Percentiles rank a stretch among this genome's conserved stretches.
phyloP scores from a whole-genome alignment of 1,140 invertebrate genomes.

The Scaptomyza graminum region DNA sequence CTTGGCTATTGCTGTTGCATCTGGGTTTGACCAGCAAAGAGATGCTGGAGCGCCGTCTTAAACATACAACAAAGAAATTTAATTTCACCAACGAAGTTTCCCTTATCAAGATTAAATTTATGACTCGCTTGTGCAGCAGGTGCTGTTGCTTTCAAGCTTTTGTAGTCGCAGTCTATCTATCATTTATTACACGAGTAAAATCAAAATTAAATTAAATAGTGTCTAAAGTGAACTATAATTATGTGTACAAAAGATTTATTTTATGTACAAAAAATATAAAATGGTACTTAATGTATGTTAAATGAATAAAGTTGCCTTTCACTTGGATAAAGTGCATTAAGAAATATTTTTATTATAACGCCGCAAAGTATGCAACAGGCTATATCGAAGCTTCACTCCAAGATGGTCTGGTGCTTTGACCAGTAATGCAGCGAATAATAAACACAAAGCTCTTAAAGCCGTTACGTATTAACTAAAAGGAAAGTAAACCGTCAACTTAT shows the following conservation, averaged over 20 bases:
- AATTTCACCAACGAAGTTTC: conserved; percentile 66
- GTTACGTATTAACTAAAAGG: conserved; percentile 40
- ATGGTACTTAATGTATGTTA: too few species aligned
- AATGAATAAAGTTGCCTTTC: too few species aligned
- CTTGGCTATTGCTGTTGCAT: conserved; percentile 59
- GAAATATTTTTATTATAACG: background rate
- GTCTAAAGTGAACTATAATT: background rate
- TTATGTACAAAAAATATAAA: too few species aligned
- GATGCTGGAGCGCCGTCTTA: background rate
- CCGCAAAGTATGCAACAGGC: conserved; percentile 8
- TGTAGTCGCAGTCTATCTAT: background rate
- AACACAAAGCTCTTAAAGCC: background rate
- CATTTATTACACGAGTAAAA: conserved; percentile 11
- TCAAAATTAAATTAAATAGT: background rate
- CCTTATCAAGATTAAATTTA: conserved; percentile 48
- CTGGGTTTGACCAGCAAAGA: background rate
- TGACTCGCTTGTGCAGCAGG: conserved; percentile 37
- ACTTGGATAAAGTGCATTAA: too few species aligned
- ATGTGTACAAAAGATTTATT: too few species aligned
- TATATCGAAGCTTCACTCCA: background rate
- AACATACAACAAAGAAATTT: conserved; percentile 54
- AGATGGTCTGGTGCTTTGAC: background rate
- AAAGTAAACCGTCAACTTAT: conserved; percentile 59
- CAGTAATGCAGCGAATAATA: background rate
- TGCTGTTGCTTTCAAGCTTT: background rate